A percentile compares a stretch with the other conserved stretches of the same genome.
Evolutionary conservation across 2,888 invertebrate genomes (phyloP).

Genomic region (Meteorus colon): DNA sequence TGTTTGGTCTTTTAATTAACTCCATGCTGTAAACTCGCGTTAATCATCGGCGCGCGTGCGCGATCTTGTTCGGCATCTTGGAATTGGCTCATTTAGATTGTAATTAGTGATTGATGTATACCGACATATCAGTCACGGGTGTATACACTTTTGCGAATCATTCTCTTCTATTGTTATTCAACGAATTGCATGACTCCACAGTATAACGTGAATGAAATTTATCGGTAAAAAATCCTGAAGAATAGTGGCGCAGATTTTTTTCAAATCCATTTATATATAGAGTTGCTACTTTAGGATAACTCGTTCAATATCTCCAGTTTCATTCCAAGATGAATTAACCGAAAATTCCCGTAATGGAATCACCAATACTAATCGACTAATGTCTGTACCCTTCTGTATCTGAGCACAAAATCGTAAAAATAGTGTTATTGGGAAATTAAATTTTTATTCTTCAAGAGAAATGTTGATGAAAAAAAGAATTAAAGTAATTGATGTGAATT

Average conservation of each 20-base stretch:
- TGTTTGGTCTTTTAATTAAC: slow-evolving; percentile 42
- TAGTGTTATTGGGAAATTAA: not conserved
- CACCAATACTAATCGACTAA: too few species aligned
- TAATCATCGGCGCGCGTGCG: not conserved
- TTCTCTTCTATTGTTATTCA: not conserved
- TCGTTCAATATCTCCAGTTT: too few species aligned
- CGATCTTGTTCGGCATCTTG: not conserved
- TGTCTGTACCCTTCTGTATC: too few species aligned
- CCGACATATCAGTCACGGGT: not conserved
- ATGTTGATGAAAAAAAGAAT: not conserved
- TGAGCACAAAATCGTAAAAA: not conserved
- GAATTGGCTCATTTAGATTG: not conserved
- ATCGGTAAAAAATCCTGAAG: not conserved
- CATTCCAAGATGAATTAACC: too few species aligned
- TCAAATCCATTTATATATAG: not conserved
- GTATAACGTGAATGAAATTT: not conserved
- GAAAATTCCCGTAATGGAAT: too few species aligned
- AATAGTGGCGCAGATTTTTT: not conserved
- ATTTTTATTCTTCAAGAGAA: not conserved
- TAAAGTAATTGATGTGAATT: not conserved
- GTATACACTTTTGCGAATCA: not conserved
- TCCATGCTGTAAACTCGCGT: not conserved
- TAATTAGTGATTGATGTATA: not conserved
- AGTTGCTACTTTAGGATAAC: too few species aligned
- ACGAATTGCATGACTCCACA: not conserved